Conservation (phyloP, 2,797 vertebrate genomes). For the Pseudochromis fuscus region DNA sequence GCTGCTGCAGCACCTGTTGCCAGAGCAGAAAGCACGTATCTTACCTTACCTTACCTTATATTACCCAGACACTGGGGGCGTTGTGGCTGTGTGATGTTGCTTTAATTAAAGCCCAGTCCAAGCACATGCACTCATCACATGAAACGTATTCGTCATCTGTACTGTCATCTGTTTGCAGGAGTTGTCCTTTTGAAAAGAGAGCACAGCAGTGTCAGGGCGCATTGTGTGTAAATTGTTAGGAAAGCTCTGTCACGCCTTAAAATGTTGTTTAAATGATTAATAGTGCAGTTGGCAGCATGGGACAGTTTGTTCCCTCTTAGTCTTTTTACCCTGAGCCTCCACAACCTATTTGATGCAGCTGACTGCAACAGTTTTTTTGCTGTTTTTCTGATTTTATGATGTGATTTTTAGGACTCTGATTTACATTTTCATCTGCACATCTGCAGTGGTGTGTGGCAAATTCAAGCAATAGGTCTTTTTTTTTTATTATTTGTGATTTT, state of each 20-base stretch:
- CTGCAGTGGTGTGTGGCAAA: background rate
- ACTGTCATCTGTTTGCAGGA: background rate
- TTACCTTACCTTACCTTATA: slow-evolving; percentile 38
- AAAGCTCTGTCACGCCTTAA: background rate
- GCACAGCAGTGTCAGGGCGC: background rate
- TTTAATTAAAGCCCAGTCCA: background rate
- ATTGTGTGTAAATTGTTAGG: slow-evolving; percentile 3
- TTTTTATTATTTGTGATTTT: slow-evolving; percentile 13
- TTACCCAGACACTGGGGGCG: too few species aligned
- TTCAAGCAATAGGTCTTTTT: background rate
- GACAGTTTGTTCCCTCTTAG: background rate
- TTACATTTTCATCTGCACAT: background rate
- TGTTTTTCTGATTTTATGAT: slow-evolving; percentile 5
- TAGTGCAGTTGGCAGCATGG: background rate
- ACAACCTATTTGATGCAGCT: background rate
- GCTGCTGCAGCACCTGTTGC: slow-evolving; percentile 15
- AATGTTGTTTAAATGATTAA: slow-evolving; percentile 26
- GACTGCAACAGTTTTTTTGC: slow-evolving; percentile 1
- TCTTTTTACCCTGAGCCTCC: background rate
- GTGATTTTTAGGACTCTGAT: background rate
- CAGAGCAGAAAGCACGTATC: background rate
- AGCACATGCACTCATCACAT: slow-evolving; percentile 7
- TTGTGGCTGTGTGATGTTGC: background rate
- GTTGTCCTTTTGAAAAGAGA: slow-evolving; percentile 8
- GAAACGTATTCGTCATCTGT: slow-evolving; percentile 4